Evolutionary conservation across 2,888 invertebrate species (phyloP).

Genomic region (Plebejus anna): DNA sequence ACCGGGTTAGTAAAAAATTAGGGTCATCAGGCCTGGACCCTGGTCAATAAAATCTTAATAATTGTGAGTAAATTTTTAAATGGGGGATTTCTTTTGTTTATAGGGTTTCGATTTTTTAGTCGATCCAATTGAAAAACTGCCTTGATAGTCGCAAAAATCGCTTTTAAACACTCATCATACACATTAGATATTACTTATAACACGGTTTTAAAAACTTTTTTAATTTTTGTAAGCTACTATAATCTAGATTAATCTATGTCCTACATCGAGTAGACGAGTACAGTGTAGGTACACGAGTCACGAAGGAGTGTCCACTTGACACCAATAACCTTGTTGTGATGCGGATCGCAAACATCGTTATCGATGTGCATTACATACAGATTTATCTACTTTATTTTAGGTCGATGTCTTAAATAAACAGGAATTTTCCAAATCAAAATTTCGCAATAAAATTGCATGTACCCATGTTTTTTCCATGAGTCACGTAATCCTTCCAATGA

Average conservation of each 20-base stretch:
- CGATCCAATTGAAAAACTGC: too few species aligned
- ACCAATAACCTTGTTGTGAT: conserved; percentile 51
- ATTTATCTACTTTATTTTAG: conserved; percentile 18
- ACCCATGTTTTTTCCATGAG: not conserved
- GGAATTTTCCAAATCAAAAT: not conserved
- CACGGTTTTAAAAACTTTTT: too few species aligned
- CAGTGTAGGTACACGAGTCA: not conserved
- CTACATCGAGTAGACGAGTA: not conserved
- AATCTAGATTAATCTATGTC: not conserved
- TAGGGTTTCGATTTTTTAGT: too few species aligned
- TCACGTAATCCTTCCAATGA: too few species aligned
- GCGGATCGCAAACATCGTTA: conserved; percentile 23
- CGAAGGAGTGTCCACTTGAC: conserved; percentile 54
- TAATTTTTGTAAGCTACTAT: not conserved
- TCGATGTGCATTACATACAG: conserved; percentile 7
- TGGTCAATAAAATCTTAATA: not conserved
- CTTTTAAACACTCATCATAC: too few species aligned
- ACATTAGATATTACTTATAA: too few species aligned
- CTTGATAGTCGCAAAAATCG: too few species aligned
- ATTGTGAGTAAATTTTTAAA: not conserved
- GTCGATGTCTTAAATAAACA: not conserved
- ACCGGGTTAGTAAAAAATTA: not conserved
- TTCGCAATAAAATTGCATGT: not conserved
- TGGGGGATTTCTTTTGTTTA: too few species aligned
- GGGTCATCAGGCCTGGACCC: not conserved